Percentiles rank a stretch among this genome's conserved stretches.
phyloP scores from a whole-genome alignment of 2,797 vertebrate genomes.

The Salarias fasciatus region DNA sequence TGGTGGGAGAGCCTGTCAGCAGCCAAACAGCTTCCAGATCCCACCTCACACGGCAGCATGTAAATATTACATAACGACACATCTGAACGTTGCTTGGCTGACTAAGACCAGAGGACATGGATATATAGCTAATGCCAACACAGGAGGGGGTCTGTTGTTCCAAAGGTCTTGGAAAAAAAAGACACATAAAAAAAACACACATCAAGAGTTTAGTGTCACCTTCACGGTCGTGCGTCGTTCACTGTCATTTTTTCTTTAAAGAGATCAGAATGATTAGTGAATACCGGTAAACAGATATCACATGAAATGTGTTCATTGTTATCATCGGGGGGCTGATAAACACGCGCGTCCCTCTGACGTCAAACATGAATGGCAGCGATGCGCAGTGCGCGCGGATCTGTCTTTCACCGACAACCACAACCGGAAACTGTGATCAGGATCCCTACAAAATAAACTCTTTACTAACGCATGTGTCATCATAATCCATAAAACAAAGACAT shows the following conservation, averaged over 20 bases:
- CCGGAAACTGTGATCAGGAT: constrained; percentile 17
- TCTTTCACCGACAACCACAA: background rate
- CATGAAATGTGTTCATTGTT: constrained; percentile 12
- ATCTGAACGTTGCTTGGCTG: constrained; percentile 53
- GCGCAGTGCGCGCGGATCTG: constrained; percentile 48
- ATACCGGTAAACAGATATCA: too few species aligned
- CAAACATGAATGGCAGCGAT: constrained; percentile 55
- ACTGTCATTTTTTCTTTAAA: too few species aligned
- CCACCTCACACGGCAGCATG: too few species aligned
- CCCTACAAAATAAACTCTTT: constrained; percentile 44
- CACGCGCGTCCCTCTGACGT: constrained; percentile 75
- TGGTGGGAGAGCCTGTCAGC: constrained; percentile 9
- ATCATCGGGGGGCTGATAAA: constrained; percentile 42
- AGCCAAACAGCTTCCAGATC: constrained; percentile 28
- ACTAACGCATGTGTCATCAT: too few species aligned
- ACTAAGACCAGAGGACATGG: constrained; percentile 12
- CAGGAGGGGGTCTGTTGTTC: too few species aligned
- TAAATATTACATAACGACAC: constrained; percentile 59
- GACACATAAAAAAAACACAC: too few species aligned
- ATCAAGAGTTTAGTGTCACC: too few species aligned
- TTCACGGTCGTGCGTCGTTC: too few species aligned
- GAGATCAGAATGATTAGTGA: too few species aligned
- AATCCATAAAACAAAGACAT: too few species aligned
- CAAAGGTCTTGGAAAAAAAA: too few species aligned
- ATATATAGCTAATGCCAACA: too few species aligned